Conservation (phyloP, 2,888 invertebrate species). For the Ceraclea dissimilis region DNA sequence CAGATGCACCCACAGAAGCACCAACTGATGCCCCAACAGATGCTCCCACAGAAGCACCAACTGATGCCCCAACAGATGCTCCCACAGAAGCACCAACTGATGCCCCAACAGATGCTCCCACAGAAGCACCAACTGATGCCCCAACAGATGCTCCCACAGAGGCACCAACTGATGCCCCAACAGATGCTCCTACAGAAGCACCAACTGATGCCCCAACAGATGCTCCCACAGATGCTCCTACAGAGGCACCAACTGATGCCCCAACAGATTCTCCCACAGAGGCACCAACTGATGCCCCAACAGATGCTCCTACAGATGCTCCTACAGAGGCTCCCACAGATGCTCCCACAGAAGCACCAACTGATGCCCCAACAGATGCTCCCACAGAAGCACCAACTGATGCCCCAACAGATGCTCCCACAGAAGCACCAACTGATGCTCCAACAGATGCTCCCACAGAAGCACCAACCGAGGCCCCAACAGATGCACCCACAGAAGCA, state of each 20-base stretch:
- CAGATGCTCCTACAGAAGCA: conserved; percentile 10
- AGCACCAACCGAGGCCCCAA: no score
- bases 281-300: conserved; percentile 1
- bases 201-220: conserved; percentile 16
- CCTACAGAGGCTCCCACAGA: conserved; percentile 10
- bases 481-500: neutral
- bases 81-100: conserved; percentile 10
- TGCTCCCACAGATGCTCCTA: conserved; percentile 12
- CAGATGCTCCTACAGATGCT: conserved; percentile 7
- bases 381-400: conserved; percentile 7
- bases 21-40: conserved; percentile 5
- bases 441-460: no score
- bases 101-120: conserved; percentile 1
- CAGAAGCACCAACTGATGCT: conserved; percentile 11
- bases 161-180: conserved; percentile 11
- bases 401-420: conserved; percentile 7
- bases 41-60: conserved; percentile 9
- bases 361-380: neutral
- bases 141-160: conserved; percentile 9
- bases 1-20: conserved; percentile 12
- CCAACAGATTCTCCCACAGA: neutral
- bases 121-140: conserved; percentile 4
- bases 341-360: conserved; percentile 6
- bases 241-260: conserved; percentile 9
- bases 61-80: conserved; percentile 5